Conservation (phyloP, 2,888 invertebrate genomes). For the Quadriops clusia region DNA sequence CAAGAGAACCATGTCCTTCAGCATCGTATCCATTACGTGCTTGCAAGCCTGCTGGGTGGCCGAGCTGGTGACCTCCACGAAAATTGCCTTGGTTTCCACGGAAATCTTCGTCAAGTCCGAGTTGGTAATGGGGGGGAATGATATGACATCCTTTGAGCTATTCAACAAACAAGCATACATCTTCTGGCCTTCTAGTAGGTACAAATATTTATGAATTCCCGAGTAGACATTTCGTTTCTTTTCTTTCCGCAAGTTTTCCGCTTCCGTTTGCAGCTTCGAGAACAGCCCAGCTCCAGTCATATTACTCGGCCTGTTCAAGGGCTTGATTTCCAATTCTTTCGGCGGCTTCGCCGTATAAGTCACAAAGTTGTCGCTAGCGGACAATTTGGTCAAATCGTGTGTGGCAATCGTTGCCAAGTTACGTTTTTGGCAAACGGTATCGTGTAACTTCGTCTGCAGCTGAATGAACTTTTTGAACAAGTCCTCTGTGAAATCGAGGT, state of each 20-base stretch:
- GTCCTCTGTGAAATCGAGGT: conserved; percentile 48
- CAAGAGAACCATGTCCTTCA: conserved; percentile 50
- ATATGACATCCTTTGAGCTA: conserved; percentile 53
- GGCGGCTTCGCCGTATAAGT: conserved; percentile 59
- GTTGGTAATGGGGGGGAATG: conserved; percentile 81
- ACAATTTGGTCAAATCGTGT: conserved; percentile 60
- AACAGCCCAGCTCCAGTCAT: conserved; percentile 58
- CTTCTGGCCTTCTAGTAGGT: conserved; percentile 62
- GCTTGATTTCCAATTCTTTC: conserved; percentile 50
- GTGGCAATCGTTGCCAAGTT: conserved; percentile 73
- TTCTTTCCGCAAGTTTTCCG: conserved; percentile 67
- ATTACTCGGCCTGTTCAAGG: conserved; percentile 48
- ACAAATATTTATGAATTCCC: conserved; percentile 74
- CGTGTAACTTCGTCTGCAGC: conserved; percentile 66
- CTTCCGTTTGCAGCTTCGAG: conserved; percentile 57
- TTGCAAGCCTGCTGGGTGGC: conserved; percentile 52
- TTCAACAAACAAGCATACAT: conserved; percentile 63
- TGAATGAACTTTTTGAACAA: conserved; percentile 63
- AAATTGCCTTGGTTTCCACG: conserved; percentile 48
- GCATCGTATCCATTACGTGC: conserved; percentile 52
- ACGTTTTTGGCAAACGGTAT: conserved; percentile 64
- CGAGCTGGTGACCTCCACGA: conserved; percentile 68
- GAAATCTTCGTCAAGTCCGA: conserved; percentile 72
- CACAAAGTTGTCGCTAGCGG: too few species aligned
- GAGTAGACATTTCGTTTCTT: conserved; percentile 73